These are phyloP conservation scores for Petrolisthes cinctipes DNA, from an alignment of 2,888 invertebrate genomes.

Conservation along the genomic window DNA sequence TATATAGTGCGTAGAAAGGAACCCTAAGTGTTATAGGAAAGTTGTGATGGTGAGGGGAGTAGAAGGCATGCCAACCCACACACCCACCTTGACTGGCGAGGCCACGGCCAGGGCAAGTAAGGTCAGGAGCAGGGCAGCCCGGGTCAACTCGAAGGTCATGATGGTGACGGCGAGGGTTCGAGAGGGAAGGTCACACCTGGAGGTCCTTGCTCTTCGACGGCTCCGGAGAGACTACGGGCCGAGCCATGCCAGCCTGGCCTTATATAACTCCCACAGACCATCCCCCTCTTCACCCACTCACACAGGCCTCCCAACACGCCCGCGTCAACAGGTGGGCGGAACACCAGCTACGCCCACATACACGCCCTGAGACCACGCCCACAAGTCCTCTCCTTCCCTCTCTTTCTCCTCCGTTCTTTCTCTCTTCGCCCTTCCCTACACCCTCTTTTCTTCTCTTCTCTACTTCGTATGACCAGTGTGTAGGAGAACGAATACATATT, in stretches of 20 bases:
- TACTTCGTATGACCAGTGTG: no score
- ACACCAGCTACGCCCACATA: neutral
- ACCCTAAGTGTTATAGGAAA: neutral
- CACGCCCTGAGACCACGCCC: slow-evolving; percentile 1
- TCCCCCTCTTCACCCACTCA: neutral
- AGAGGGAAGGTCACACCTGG: neutral
- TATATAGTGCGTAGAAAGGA: neutral
- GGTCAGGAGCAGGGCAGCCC: neutral
- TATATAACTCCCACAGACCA: neutral
- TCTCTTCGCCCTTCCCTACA: neutral
- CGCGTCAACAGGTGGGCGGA: slow-evolving; percentile 16
- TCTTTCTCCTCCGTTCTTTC: neutral
- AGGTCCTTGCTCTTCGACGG: neutral
- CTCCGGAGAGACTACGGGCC: slow-evolving; percentile 18
- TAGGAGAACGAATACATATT: no score
- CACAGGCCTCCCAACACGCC: slow-evolving; percentile 4
- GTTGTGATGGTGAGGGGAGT: neutral
- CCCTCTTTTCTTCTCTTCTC: no score
- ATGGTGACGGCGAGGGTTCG: neutral
- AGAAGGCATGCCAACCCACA: neutral
- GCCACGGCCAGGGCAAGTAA: slow-evolving; percentile 4
- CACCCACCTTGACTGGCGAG: neutral
- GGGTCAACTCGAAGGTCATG: neutral
- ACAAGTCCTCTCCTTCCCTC: neutral
- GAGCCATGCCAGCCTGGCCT: neutral